Percentiles rank a stretch among this genome's conserved stretches.
Conservation (phyloP, 1,140 invertebrate genomes). For the Araneus ventricosus region DNA sequence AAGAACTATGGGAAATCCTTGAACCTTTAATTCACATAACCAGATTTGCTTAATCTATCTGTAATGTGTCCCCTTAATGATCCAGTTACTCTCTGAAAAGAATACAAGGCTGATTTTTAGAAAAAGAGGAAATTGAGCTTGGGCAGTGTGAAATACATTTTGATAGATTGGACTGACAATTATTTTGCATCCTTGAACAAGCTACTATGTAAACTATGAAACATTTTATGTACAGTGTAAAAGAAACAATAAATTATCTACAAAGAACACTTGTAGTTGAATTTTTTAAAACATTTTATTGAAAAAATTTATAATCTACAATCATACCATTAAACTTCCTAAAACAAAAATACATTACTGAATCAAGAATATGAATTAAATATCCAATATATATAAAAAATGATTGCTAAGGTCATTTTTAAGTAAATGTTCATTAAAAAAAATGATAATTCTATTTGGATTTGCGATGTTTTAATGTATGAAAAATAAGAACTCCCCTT, state of each 20-base stretch:
- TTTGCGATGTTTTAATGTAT: not conserved
- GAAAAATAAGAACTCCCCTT: not conserved
- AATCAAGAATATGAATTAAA: constrained; percentile 20
- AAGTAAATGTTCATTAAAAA: not conserved
- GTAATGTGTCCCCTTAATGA: too few relatives aligned
- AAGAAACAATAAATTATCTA: not conserved
- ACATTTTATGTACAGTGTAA: too few relatives aligned
- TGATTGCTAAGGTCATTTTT: not conserved
- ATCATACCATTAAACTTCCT: not conserved
- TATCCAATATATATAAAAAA: not conserved
- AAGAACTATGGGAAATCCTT: too few relatives aligned
- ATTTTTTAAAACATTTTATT: constrained; percentile 18
- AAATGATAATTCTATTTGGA: not conserved
- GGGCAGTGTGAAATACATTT: too few relatives aligned
- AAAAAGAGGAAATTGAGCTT: too few relatives aligned
- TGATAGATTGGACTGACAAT: too few relatives aligned
- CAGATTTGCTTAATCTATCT: too few relatives aligned
- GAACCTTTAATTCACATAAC: too few relatives aligned
- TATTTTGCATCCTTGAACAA: too few relatives aligned
- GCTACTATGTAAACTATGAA: too few relatives aligned
- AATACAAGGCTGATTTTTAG: too few relatives aligned
- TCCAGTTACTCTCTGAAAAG: too few relatives aligned
- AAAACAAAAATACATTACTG: not conserved
- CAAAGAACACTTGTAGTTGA: not conserved
- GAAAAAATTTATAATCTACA: constrained; percentile 19